Base-by-base conservation (phyloP, 2,113 vertebrate species). In the Phasianus colchicus region DNA sequence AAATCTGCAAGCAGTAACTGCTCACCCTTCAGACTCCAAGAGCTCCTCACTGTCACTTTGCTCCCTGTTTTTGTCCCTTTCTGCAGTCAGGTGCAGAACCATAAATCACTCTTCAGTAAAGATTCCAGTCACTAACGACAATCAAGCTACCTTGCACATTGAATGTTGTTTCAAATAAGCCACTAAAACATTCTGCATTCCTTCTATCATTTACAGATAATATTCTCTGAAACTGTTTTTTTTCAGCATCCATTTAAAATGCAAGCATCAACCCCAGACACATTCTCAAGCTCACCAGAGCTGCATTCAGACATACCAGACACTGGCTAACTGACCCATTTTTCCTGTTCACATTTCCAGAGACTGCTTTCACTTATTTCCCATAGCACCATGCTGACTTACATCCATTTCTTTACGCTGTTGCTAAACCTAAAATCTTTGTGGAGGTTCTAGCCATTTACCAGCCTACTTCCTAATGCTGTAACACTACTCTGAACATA, bases 401-500 rank as follows among this genome's bases (percentile, higher is more conserved):
- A 27, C 58, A 63, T 27, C n/a, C 45, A 54, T 69, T 79, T 57
- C 69, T n/a, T 27, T 58, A 65, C 38, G 65, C 60, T 17, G 50
- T 48, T 66, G 58, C 60, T 80, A 83, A 88, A 80, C 13, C 60
- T 80, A 83, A 89, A 80, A 11, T 36, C 67, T 83, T 69, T 40
- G 7, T 10, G 6, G 9, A 66, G 5, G 2, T 43, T 40, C 30
- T 36, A 57, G 54, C 2, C 9, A 32, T 54, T n/a, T 12, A 67
- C 10, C 24, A 71, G 17, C 19, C 9, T 17, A 47, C 43, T 67
- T 66, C 42, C 13, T 20, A 84, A 57, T 4, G 25, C 36, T 84
- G 11, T 70, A 72, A 32, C 9, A 69, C 4, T 13, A 57, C 27
- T 9, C 16, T 0, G 0, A 0, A 25, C 11, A 80, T 4, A 32